Percentiles rank a stretch among this genome's conserved stretches.
phyloP scores from a whole-genome alignment of 2,888 invertebrate species.

The Acrobasis consociella region DNA sequence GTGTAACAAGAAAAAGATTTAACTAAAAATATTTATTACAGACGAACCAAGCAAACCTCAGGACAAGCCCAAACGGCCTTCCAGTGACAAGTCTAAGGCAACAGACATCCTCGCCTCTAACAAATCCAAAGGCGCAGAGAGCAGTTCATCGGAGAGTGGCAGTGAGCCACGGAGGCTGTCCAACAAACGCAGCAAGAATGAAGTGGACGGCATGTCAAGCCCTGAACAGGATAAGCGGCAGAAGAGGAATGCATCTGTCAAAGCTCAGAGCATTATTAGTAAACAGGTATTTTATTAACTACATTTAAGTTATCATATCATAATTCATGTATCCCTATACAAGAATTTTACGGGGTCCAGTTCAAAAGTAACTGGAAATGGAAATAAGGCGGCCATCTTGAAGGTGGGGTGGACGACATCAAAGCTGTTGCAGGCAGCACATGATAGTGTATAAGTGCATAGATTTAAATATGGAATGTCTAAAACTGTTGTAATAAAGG shows the following conservation, averaged over 20 bases:
- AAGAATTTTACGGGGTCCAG: too few species aligned
- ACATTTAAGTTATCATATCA: too few species aligned
- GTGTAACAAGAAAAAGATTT: too few species aligned
- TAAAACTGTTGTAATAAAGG: too few species aligned
- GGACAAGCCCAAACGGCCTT: conserved; percentile 31
- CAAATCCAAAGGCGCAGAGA: conserved; percentile 26
- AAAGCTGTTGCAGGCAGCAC: too few species aligned
- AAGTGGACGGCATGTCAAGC: conserved; percentile 66
- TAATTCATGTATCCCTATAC: too few species aligned
- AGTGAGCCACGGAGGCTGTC: conserved; percentile 40
- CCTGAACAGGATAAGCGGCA: conserved; percentile 70
- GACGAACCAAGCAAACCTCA: conserved; percentile 50
- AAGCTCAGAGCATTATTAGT: conserved; percentile 68
- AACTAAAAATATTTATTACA: conserved; percentile 32
- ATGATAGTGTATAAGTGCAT: too few species aligned
- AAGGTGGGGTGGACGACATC: too few species aligned
- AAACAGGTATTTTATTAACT: conserved; percentile 58
- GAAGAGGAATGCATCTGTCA: conserved; percentile 71
- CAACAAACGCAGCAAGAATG: conserved; percentile 71
- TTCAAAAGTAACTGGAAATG: too few species aligned
- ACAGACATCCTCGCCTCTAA: too few species aligned
- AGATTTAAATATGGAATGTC: too few species aligned
- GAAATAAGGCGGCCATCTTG: too few species aligned
- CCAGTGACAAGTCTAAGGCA: conserved; percentile 33
- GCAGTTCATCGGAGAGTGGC: conserved; percentile 43